Base-by-base conservation (phyloP, 2,113 vertebrate genomes). In the Xiphophorus maculatus region DNA sequence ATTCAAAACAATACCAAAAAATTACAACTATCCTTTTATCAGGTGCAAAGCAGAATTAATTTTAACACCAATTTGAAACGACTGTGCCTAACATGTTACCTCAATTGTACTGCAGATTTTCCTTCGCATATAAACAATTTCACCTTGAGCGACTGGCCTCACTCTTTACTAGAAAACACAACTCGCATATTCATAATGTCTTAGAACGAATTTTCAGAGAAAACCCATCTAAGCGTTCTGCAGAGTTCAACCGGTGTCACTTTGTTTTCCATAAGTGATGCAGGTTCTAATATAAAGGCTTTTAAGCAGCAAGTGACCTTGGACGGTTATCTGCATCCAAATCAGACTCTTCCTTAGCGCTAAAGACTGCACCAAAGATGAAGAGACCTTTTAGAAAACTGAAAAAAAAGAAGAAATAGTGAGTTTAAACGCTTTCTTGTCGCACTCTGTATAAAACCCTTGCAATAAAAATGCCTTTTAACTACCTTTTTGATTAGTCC, bases 271-370 rank as follows among this genome's bases (percentile, higher is more conserved):
- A 73, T 37, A 71, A 62, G 54, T 4, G 71, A 87, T 72, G 66
- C 62, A 10, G 79, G 58, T 75, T 77, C 42, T 28, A 58, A 87
- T 75, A 84, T 82, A 88, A 42, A 86, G 22, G 29, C 71, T 82
- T 67, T 63, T 74, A 65, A 80, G 29, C 62, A 74, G 48, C 42
- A 6, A 71, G 61, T 81, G 88, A 90, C 87, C 90, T 88, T 89
- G 90, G 51, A 65, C 27, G 9, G 19, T 88, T 74, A 92, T 92
- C 89, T 84, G 79, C 75, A 79, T 87, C 74, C 63, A 66, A 82
- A 88, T 92, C 86, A 71, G 40, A 79, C 82, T 54, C 73, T 6
- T 77, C 81, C 61, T 80, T 89, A 85, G 90, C 82, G 87, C 84
- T 66, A 2, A 19, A 33, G 37, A 61, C 71, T 76, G 76, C 76